Base-by-base conservation (phyloP, 1,140 invertebrate genomes). In the Drosophila melanogaster region DNA sequence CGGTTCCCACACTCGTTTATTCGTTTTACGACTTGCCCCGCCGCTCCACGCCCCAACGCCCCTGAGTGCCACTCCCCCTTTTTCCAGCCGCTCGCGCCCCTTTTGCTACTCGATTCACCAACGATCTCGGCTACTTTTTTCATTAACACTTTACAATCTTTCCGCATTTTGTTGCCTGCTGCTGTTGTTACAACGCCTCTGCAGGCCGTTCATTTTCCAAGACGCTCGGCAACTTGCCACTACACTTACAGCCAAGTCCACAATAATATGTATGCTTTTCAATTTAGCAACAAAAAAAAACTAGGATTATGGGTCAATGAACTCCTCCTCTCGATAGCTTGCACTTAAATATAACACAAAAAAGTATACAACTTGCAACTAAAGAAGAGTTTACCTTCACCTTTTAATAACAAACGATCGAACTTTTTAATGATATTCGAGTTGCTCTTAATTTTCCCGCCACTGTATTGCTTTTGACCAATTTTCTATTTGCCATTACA, bases 121-220 rank as follows among this genome's bases (percentile, higher is more conserved):
- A 24, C 59, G 62, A 66, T 66, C 64, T 50, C 64, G 50, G 76
- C 84, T 87, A 89, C 83, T 87, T 87, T 87, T 86, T 87, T 87
- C 83, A 87, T 87, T 87, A 87, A 87, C 83, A 87, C 83, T 87
- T 87, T 76, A 86, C 83, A 86, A 87, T 87, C 83, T 86, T 87
- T 87, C 79, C 79, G 84, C 84, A 73, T 87, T 83, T 85, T 85
- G 81, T 57, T 76, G 80, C 61, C 54, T 11, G 33, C 50, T 19
- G 43, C 24, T 59, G 55, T 50, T 59, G 67, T 62, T 74, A 73
- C 71, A 74, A 73, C 69, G 67, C 66, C 66, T 69, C 66, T 71
- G 67, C 67, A 71, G 55, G 30, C 46, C 44, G n/a, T 22, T 51
- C 24, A 11, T n/a, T 40, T 33, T 8, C 37, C 24, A 17, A 33